Conservation (phyloP, 2,113 vertebrate species). For the Periophthalmus modestus region DNA sequence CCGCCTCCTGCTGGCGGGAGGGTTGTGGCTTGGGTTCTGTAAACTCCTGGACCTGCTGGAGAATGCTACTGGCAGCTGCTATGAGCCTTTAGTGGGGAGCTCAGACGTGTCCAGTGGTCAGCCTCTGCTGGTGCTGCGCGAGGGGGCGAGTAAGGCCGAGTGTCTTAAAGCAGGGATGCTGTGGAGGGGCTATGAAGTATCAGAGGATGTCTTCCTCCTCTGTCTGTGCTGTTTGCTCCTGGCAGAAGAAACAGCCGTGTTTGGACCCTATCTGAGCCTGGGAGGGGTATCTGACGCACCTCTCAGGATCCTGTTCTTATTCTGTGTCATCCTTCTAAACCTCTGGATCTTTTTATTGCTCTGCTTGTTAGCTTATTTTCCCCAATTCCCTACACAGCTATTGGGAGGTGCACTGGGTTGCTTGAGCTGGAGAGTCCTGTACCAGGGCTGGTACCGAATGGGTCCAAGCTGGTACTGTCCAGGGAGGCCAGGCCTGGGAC, state of each 20-base stretch:
- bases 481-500: constrained; percentile 82
- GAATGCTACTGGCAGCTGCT: constrained; percentile 86
- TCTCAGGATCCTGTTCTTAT: constrained; percentile 85
- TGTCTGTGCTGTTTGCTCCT: constrained; percentile 87
- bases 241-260: constrained; percentile 84
- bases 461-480: constrained; percentile 84
- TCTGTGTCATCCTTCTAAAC: constrained; percentile 82
- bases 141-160: constrained; percentile 75
- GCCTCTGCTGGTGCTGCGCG: constrained; percentile 77
- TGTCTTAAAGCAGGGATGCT: constrained; percentile 81
- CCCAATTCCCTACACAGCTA: constrained; percentile 85
- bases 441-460: constrained; percentile 84
- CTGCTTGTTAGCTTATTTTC: constrained; percentile 84
- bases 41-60: constrained; percentile 81
- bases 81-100: constrained; percentile 66
- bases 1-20: constrained; percentile 80
- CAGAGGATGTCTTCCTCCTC: constrained; percentile 86
- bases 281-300: constrained; percentile 79
- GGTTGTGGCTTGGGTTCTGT: constrained; percentile 80
- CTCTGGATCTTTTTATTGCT: constrained; percentile 87
- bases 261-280: constrained; percentile 84
- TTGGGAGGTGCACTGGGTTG: constrained; percentile 84
- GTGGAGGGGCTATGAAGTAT: constrained; percentile 87
- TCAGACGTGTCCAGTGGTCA: constrained; percentile 36
- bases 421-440: constrained; percentile 87